Percentiles rank a stretch among this genome's conserved stretches.
Evolutionary conservation across 2,888 invertebrate species (phyloP).

Genomic region (Poecilobothrus nobilitatus): DNA sequence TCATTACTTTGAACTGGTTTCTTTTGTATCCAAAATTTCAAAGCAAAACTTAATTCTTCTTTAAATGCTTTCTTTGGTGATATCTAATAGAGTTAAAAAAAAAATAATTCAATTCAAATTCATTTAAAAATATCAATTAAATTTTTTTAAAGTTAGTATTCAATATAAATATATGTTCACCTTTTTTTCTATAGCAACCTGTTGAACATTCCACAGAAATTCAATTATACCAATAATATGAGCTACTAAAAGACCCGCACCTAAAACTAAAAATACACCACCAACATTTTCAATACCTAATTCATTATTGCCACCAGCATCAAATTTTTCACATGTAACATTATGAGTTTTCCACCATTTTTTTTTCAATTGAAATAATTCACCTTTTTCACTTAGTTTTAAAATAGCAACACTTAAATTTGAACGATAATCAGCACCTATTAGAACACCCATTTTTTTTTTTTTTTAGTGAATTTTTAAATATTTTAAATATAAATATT

Average conservation of each 20-base stretch:
- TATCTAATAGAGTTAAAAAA: constrained; percentile 46
- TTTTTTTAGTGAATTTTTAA: no score
- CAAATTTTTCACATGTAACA: constrained; percentile 35
- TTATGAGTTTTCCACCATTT: constrained; percentile 83
- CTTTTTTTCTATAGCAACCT: constrained; percentile 67
- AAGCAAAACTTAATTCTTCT: constrained; percentile 62
- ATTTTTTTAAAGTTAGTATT: no score
- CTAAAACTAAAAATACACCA: constrained; percentile 81
- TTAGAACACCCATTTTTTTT: constrained; percentile 16
- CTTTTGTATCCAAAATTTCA: constrained; percentile 63
- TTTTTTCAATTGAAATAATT: constrained; percentile 68
- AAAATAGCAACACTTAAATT: constrained; percentile 80
- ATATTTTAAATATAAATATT: no score
- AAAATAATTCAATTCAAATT: neutral
- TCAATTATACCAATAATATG: constrained; percentile 72
- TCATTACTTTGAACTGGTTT: constrained; percentile 52
- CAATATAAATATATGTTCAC: constrained; percentile 42
- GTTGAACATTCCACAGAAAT: constrained; percentile 74
- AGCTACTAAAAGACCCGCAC: constrained; percentile 62
- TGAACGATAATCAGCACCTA: constrained; percentile 68
- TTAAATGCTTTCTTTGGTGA: constrained; percentile 60
- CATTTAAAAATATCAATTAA: constrained; percentile 4
- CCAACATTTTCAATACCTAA: constrained; percentile 61
- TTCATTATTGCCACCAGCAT: constrained; percentile 30
- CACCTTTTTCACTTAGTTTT: constrained; percentile 81